Evolutionary conservation across 2,797 vertebrate species (phyloP), one percentile per base, ranked within the genome.

Genomic region (Gobio occitaniae): DNA sequence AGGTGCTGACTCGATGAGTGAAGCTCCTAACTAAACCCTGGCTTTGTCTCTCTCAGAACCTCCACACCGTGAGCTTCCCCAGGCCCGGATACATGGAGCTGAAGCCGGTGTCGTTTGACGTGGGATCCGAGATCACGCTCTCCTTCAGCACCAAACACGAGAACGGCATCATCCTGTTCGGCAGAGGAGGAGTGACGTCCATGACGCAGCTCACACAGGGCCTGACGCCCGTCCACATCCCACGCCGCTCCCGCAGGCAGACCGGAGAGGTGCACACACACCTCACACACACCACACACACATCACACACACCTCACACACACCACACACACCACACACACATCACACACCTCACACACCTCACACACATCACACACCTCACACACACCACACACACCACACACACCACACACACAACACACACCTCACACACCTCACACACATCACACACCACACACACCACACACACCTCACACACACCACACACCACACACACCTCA

Each of bases 141-240:
- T 99, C 98, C 12, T 99, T 99, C 94, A 99, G 97, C 94, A 99
- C 98, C 4, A 95, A 94, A 91, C 96, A 94, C 1, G 96, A 98
- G 82, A 98, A 96, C 6, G 98, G 98, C 12, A 95, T 96, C 90
- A 97, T 99, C 59, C 92, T 99, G 48, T 92, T 98, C 66, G 95
- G 97, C 90, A 95, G 92, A 82, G 96, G 91, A 90, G 93, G 82
- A 25, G 65, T 87, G 47, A 86, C 89, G 92, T 66, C 82, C 78
- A 38, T 84, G 70, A 69, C 69, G 1, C 83, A 83, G 1, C 50
- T 56, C 5, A 4, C 15, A 19, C 88, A 80, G 19, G 92, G 71
- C 68, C 6, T 76, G 9, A 91, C 91, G 72, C n/a, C 52, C 2
- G 54, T 87, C 44, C 86, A 87, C 0, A 92, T 88, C 8, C 93